These are phyloP conservation scores for Chaetura pelagica DNA, from an alignment of 2,113 vertebrate genomes.

Conservation along the genomic window DNA sequence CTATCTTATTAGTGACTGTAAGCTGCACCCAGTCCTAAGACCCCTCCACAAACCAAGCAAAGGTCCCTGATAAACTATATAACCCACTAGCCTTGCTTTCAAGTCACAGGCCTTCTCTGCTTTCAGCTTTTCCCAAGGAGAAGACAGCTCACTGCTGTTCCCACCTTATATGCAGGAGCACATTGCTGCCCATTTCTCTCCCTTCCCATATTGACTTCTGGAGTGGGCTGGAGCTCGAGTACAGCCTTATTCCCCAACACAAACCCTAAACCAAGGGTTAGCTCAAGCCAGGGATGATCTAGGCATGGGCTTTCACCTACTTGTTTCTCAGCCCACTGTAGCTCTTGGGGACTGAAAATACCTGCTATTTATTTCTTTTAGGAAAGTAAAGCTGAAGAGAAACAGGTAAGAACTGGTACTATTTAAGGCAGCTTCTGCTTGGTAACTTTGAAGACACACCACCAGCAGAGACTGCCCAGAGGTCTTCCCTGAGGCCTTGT, in stretches of 20 bases:
- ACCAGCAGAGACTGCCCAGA: not conserved
- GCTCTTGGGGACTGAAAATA: not conserved
- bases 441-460: not conserved
- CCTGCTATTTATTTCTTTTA: not conserved
- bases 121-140: not conserved
- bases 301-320: not conserved
- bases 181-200: not conserved
- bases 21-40: not conserved
- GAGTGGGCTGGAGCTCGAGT: not conserved
- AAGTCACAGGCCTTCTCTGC: not conserved
- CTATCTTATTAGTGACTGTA: not conserved
- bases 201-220: not conserved
- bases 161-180: not conserved
- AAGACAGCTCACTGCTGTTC: not conserved
- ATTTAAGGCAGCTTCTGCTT: not conserved
- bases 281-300: not conserved
- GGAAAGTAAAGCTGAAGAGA: not conserved
- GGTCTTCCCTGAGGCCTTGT: not conserved
- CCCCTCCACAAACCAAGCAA: not conserved
- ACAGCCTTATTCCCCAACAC: not conserved
- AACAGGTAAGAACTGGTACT: not conserved
- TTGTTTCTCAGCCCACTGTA: not conserved
- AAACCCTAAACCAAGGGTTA: not conserved
- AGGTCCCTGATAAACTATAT: not conserved
- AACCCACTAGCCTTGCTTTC: not conserved